Evolutionary conservation across 2,797 vertebrate genomes (phyloP).

Genomic region (Apogon talboti): DNA sequence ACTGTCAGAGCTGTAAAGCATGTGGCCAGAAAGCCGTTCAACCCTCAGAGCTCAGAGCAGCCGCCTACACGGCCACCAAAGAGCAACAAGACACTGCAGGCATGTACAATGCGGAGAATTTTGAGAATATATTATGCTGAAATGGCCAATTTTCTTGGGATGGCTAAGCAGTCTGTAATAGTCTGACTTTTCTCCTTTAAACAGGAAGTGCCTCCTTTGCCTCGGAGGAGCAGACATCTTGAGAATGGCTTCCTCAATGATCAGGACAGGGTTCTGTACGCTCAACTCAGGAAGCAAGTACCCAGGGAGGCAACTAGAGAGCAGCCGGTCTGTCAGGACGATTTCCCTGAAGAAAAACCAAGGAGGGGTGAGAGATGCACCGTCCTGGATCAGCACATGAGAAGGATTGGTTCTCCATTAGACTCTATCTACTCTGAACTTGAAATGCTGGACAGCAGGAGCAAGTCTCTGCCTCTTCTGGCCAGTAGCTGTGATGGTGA

Average conservation of each 20-base stretch:
- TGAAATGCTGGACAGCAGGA: constrained; percentile 66
- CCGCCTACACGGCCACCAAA: constrained; percentile 63
- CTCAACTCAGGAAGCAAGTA: constrained; percentile 75
- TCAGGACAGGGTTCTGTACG: constrained; percentile 69
- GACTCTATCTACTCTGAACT: constrained; percentile 77
- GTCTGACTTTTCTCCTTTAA: constrained; percentile 31
- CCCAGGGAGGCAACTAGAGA: constrained; percentile 18
- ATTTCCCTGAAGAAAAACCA: neutral
- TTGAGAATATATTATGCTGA: neutral
- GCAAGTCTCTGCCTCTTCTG: constrained; percentile 69
- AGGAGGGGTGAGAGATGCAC: constrained; percentile 18
- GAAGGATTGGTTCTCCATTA: constrained; percentile 23
- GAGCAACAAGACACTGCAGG: constrained; percentile 55
- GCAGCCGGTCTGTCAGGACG: constrained; percentile 30
- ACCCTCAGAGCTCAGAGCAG: constrained; percentile 28
- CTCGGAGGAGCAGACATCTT: constrained; percentile 62
- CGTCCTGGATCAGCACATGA: constrained; percentile 18
- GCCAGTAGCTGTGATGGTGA: constrained; percentile 52
- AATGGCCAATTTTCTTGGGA: neutral
- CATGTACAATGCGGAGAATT: constrained; percentile 5
- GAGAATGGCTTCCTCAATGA: constrained; percentile 36
- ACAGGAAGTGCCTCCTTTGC: constrained; percentile 78
- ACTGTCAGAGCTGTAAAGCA: constrained; percentile 53
- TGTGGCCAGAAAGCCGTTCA: constrained; percentile 32
- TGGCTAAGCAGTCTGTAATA: constrained; percentile 15